Evolutionary conservation across 2,797 vertebrate genomes (phyloP).

Genomic region (Sebastes itinus): DNA sequence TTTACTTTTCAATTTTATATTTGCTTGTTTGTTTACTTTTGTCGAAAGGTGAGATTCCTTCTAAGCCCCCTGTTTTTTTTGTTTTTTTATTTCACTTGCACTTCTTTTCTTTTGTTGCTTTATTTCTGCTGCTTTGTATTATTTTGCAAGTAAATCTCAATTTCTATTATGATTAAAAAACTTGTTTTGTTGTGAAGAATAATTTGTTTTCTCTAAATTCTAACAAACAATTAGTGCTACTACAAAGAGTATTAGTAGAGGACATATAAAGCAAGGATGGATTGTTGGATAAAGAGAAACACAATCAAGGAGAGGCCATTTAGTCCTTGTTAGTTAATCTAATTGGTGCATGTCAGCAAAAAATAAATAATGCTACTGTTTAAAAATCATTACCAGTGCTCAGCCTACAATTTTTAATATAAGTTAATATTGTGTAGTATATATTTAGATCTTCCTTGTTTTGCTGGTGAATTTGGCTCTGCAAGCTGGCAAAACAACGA

Average conservation of each 20-base stretch:
- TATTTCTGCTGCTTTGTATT: no score
- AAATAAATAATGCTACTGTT: not conserved
- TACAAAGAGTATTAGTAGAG: not conserved
- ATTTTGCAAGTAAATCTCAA: no score
- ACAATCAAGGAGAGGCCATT: slow-evolving; percentile 5
- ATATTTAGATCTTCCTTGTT: not conserved
- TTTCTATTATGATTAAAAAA: not conserved
- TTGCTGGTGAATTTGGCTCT: not conserved
- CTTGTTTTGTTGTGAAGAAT: not conserved
- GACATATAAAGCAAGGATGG: not conserved
- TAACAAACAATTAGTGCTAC: not conserved
- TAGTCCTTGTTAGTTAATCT: not conserved
- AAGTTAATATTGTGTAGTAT: not conserved
- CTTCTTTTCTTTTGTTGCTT: no score
- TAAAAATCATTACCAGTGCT: not conserved
- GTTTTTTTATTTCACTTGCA: no score
- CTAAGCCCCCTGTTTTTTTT: no score
- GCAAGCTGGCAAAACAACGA: not conserved
- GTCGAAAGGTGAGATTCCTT: no score
- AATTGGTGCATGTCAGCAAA: slow-evolving; percentile 12
- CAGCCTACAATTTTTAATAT: not conserved
- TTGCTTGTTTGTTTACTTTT: no score
- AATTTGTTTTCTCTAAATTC: not conserved
- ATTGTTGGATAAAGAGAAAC: slow-evolving; percentile 14
- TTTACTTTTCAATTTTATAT: no score